Base-by-base conservation (phyloP, 2,797 vertebrate genomes). In the Monodelphis domestica region DNA sequence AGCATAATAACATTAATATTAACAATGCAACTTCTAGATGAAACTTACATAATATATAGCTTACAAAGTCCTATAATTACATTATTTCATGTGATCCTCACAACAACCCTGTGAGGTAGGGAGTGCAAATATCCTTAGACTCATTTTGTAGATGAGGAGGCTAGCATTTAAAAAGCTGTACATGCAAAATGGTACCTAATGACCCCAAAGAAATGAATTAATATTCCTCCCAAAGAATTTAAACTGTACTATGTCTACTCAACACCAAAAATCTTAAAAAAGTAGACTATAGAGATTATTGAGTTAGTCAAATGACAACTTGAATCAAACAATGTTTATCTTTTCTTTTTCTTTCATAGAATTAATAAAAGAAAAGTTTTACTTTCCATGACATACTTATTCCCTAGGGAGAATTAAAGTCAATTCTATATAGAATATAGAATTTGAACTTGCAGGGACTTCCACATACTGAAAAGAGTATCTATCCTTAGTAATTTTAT, bases 361-460 rank as follows among this genome's bases (percentile, higher is more conserved):
- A 55, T 94, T 89, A 45, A 89, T 29, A 30, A 63, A 7, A 95
- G 91, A 54, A 88, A 84, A 89, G 88, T 38, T 88, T 93, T 21
- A 56, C 92, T 94, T 26, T 95, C 3, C 87, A 26, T 52, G 95
- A 94, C 70, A 70, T 63, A 90, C 12, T 56, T 91, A 4, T 52
- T 15, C 6, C 54, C 3, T 90, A 93, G 38, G 88, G 29, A 51
- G 2, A 89, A 2, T 91, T 24, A 54, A 38, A 21, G 33, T 91
- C 57, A 92, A 11, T 57, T 50, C 50, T 94, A 93, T 54, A n/a
- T 7, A 28, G 3, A 93, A 93, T 54, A n/a, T 7, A 28, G 3
- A 93, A 88, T 93, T 52, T 94, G 50, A 11, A 93, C 78, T 54
- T 92, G 92, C 54, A 11, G 28, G 12, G 26, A 29, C 29, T 84